phyloP scores from a whole-genome alignment of 2,797 vertebrate species.

The Rhadinocentrus ornatus region DNA sequence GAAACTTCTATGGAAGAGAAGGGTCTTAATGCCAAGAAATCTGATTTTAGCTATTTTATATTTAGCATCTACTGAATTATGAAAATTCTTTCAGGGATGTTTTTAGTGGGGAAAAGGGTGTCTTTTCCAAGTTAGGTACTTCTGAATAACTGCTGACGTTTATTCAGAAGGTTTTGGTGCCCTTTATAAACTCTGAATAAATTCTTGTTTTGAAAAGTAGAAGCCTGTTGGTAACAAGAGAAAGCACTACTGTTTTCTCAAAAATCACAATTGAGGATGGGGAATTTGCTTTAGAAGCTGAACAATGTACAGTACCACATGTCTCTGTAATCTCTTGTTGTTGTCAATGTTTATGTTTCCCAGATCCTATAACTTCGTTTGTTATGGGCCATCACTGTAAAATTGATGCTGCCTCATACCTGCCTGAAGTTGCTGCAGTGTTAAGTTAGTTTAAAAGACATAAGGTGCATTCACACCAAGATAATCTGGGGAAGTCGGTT shows the following conservation, averaged over 20 bases:
- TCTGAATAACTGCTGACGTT: background rate
- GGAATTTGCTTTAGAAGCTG: no score
- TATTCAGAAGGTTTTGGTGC: background rate
- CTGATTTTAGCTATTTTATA: slow-evolving; percentile 11
- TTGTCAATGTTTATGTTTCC: no score
- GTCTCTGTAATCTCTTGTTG: no score
- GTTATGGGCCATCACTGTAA: no score
- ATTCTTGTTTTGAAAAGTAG: background rate
- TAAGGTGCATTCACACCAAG: no score
- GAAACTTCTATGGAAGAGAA: slow-evolving; percentile 5
- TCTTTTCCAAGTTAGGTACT: background rate
- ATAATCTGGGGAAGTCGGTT: no score
- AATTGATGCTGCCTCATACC: no score
- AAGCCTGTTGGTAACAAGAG: background rate
- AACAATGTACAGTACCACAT: no score
- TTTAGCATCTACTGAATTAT: background rate
- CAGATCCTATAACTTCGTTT: no score
- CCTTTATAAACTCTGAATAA: background rate
- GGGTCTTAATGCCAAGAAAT: background rate
- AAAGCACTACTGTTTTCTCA: background rate
- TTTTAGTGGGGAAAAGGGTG: background rate
- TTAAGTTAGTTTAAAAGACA: no score
- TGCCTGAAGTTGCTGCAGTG: no score
- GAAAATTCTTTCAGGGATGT: background rate
- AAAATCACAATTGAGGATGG: no score